These are phyloP conservation scores for Malacoraja senta DNA, from an alignment of 2,797 vertebrate genomes.

Conservation along the genomic window DNA sequence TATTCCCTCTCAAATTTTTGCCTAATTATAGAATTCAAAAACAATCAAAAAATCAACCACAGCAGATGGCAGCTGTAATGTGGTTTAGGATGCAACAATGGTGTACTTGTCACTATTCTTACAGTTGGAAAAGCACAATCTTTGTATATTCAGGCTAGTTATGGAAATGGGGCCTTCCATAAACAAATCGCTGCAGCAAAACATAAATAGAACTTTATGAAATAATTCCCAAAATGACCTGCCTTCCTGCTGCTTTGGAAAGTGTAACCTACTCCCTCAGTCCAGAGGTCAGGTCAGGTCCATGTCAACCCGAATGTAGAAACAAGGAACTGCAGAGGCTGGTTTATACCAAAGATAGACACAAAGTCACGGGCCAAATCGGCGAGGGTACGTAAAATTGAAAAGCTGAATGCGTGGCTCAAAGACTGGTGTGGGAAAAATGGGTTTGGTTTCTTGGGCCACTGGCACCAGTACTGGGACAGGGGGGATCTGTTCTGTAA, in stretches of 20 bases:
- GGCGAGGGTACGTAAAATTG: no score
- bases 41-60: no score
- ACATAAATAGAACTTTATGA: background rate
- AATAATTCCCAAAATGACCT: background rate
- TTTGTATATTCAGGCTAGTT: background rate
- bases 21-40: background rate
- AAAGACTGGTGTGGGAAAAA: no score
- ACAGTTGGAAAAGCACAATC: background rate
- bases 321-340: no score
- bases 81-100: background rate
- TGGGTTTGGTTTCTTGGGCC: no score
- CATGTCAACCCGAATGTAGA: background rate
- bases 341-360: no score
- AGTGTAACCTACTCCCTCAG: background rate
- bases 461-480: no score
- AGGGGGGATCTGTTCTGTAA: no score
- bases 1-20: background rate
- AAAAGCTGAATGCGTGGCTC: no score
- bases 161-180: background rate
- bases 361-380: no score
- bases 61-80: background rate
- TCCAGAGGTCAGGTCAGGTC: background rate
- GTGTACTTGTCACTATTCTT: background rate
- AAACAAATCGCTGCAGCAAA: background rate
- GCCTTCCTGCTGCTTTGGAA: constrained; percentile 14